Conservation (phyloP, 2,113 vertebrate genomes). For the Petroica traversi region DNA sequence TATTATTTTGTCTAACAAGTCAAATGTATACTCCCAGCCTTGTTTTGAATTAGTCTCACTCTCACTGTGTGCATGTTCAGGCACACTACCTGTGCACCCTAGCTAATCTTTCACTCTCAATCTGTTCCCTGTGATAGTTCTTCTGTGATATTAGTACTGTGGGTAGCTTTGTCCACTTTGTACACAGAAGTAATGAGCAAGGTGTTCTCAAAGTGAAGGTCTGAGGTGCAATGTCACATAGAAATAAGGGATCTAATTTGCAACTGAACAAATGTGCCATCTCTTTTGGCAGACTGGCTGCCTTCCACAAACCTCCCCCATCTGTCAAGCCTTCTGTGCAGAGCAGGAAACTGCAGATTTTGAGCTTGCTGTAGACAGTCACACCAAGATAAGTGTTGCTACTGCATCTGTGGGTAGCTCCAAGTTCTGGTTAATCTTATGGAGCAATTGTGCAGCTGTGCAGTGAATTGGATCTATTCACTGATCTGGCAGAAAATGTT, state of each 20-base stretch:
- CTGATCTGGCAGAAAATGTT: background rate
- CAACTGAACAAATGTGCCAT: background rate
- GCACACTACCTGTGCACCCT: background rate
- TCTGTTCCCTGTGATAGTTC: background rate
- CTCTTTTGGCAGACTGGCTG: constrained; percentile 6
- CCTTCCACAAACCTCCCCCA: background rate
- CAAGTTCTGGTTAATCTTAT: background rate
- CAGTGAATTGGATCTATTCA: background rate
- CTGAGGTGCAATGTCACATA: background rate
- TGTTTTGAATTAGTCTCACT: background rate
- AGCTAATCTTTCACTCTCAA: background rate
- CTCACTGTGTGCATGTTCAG: background rate
- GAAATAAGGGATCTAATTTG: background rate
- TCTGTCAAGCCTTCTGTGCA: constrained; percentile 42
- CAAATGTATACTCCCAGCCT: background rate
- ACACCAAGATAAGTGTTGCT: background rate
- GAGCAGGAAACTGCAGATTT: constrained; percentile 11
- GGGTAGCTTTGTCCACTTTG: background rate
- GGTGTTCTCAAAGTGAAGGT: background rate
- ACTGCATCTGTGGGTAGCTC: background rate
- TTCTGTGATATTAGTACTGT: background rate
- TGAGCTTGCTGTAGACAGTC: background rate
- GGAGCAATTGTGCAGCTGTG: background rate
- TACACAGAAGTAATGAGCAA: background rate
- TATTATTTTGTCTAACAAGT: background rate